Conservation (phyloP, 1,140 invertebrate genomes). For the Aricia agestis region DNA sequence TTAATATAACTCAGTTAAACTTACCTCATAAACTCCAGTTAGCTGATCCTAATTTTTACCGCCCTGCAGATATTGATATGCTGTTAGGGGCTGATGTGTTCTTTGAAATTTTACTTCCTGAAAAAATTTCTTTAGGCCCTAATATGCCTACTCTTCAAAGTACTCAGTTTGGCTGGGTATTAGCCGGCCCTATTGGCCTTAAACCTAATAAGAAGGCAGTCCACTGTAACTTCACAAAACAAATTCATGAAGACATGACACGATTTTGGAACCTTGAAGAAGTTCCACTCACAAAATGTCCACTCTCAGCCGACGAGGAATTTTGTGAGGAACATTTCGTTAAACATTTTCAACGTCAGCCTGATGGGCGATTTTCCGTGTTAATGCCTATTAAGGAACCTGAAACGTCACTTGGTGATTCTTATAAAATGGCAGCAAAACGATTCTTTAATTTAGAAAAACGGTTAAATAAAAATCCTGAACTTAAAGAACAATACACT, state of each 20-base stretch:
- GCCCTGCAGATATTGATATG: slow-evolving; percentile 20
- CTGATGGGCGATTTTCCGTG: no score
- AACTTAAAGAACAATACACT: no score
- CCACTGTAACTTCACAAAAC: neutral
- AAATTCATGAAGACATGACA: neutral
- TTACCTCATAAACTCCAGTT: slow-evolving; percentile 15
- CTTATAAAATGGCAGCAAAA: no score
- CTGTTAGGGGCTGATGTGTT: slow-evolving; percentile 24
- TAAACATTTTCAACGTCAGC: no score
- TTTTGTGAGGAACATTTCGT: no score
- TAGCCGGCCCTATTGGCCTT: slow-evolving; percentile 18
- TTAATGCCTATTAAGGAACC: no score
- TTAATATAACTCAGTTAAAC: slow-evolving; percentile 1
- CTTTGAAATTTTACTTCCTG: slow-evolving; percentile 16
- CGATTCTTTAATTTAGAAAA: no score
- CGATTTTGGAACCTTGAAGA: slow-evolving; percentile 13
- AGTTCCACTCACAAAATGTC: neutral
- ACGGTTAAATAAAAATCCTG: no score
- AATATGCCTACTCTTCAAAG: slow-evolving; percentile 22
- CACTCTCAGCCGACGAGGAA: no score
- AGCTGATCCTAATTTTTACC: slow-evolving; percentile 20
- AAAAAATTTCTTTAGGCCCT: slow-evolving; percentile 20
- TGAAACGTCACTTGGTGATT: no score
- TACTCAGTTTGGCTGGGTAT: slow-evolving; percentile 22
- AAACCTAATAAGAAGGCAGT: no score